A percentile compares a stretch with the other conserved stretches of the same genome.
These are phyloP conservation scores for Bombus confusus DNA, from an alignment of 1,140 invertebrate species.

Conservation along the genomic window DNA sequence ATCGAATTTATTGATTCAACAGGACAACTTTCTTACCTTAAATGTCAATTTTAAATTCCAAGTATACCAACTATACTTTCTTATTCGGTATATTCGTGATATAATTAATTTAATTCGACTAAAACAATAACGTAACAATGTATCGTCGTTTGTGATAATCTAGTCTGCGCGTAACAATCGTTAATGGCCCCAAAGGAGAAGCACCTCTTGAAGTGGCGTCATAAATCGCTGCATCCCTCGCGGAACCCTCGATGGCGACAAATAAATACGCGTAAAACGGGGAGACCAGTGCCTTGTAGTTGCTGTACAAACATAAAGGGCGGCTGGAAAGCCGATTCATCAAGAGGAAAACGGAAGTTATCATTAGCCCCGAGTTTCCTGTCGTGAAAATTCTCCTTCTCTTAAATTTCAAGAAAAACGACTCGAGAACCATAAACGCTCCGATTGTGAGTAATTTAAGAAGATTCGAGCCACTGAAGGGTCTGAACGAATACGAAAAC, in stretches of 20 bases:
- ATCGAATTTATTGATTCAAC: too few relatives aligned
- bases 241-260: conserved; percentile 65
- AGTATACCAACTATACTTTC: too few relatives aligned
- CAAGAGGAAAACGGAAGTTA: conserved; percentile 25
- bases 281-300: conserved; percentile 23
- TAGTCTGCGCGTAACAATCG: neutral
- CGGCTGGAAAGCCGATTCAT: conserved; percentile 42
- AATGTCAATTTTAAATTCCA: too few relatives aligned
- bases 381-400: neutral
- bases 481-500: too few relatives aligned
- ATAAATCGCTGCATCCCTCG: conserved; percentile 51
- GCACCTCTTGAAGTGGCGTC: conserved; percentile 23
- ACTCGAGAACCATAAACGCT: neutral
- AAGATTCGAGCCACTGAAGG: too few relatives aligned
- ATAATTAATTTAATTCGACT: too few relatives aligned
- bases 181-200: conserved; percentile 1
- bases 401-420: too few relatives aligned
- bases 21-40: too few relatives aligned
- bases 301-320: conserved; percentile 15
- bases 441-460: neutral
- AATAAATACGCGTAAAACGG: conserved; percentile 70
- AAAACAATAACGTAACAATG: too few relatives aligned
- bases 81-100: too few relatives aligned
- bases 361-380: conserved; percentile 16
- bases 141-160: neutral